Conservation (phyloP, 2,113 vertebrate genomes). For the Bostrychus sinensis region DNA sequence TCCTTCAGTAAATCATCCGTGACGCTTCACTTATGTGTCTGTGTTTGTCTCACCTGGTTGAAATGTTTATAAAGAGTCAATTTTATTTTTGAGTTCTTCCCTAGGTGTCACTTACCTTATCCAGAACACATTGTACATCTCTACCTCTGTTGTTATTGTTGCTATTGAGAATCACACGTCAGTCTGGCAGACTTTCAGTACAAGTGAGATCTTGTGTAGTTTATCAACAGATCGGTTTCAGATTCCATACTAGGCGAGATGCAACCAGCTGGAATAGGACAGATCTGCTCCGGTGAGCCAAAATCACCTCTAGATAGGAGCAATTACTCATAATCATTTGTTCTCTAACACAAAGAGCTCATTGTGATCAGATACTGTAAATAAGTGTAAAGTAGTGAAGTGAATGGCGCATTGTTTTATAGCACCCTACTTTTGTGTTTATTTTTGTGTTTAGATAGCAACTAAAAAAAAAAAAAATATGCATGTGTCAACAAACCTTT, state of each 20-base stretch:
- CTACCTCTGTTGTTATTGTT: slow-evolving; percentile 21
- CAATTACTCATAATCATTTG: slow-evolving; percentile 22
- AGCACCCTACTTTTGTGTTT: slow-evolving; percentile 15
- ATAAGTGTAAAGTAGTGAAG: background rate
- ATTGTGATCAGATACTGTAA: background rate
- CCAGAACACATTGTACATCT: background rate
- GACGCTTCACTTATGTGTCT: too few species aligned
- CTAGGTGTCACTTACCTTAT: too few species aligned
- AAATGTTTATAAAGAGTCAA: too few species aligned
- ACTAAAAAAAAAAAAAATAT: slow-evolving; percentile 30
- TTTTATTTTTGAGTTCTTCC: too few species aligned
- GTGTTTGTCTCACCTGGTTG: too few species aligned
- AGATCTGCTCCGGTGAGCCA: slow-evolving; percentile 38
- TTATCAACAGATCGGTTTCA: slow-evolving; percentile 51
- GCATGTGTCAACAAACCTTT: slow-evolving; percentile 25
- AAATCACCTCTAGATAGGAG: slow-evolving; percentile 40
- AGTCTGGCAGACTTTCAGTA: slow-evolving; percentile 29
- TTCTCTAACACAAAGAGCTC: slow-evolving; percentile 12
- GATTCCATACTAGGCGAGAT: slow-evolving; percentile 48
- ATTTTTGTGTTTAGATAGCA: slow-evolving; percentile 8
- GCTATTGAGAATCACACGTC: slow-evolving; percentile 34
- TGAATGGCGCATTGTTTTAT: background rate
- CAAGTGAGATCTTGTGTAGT: slow-evolving; percentile 38
- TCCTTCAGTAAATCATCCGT: too few species aligned
- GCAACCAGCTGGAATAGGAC: slow-evolving; percentile 44